Base-by-base conservation (phyloP, 1,140 invertebrate species). In the Drosophila takahashii region DNA sequence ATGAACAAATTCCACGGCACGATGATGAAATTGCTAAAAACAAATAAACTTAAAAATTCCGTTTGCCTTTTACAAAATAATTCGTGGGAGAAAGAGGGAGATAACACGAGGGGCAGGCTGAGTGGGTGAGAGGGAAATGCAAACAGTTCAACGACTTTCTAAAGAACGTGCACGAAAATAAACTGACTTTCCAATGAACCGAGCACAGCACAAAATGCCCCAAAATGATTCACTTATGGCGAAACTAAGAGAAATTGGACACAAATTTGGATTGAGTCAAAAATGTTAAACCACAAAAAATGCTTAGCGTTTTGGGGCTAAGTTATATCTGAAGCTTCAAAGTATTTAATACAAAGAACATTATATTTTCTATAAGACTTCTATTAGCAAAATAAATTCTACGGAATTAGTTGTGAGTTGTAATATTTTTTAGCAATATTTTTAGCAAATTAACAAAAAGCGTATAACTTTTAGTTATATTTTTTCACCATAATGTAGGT, bases 141-240 rank as follows among this genome's bases (percentile, higher is more conserved):
- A 75, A 44, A 69, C 64, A 47, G 66, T 70, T 70, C 66, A 70
- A 70, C 66, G 66, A 70, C 64, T 70, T 69, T 70, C 66, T 70
- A 56, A 70, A 69, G 73, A 76, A 75, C 52, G 41, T 74, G 67
- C 50, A 73, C 71, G 41, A 52, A 73, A 74, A 74, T 73, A 74
- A 74, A 69, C 64, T 27, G 64, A 69, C 66, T 70, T 70, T 70
- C 66, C 66, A 70, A 70, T 70, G 64, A 69, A 70, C 66, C 62
- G 50, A 54, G 34, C 48, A 54, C 66, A 45, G 61, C 47, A 70
- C 62, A 69, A 69, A 69, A 69, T 54, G 41, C 66, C 45, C 61
- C 58, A 51, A 53, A 69, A 70, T 70, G 64, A 70, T 47, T 70
- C 66, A 70, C 39, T 69, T 70, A 69, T 70, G 62, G 62, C 45